These are phyloP conservation scores for Smutsia gigantea DNA, from an alignment of 2,797 vertebrate species.

Conservation along the genomic window DNA sequence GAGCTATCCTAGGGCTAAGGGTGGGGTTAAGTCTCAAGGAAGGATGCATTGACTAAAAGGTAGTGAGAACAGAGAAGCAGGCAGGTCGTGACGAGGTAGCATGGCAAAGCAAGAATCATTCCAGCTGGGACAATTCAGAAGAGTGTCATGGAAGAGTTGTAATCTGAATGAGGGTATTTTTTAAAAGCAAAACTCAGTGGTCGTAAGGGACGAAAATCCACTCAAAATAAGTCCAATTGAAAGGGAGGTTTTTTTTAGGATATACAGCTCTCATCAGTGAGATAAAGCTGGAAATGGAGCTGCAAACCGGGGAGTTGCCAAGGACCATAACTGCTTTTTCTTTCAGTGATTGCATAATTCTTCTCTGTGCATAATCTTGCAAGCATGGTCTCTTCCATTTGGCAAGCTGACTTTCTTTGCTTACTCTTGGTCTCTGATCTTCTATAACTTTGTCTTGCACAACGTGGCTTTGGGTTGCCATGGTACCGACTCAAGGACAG, in stretches of 20 bases:
- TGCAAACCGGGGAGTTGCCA: not conserved
- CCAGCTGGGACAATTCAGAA: not conserved
- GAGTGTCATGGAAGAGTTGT: not conserved
- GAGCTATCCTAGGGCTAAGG: not conserved
- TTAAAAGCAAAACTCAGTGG: constrained; percentile 24
- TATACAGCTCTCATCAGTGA: not conserved
- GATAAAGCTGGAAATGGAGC: not conserved
- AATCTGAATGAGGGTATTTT: not conserved
- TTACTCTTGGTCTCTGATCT: not conserved
- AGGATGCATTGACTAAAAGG: not conserved
- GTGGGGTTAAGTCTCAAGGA: not conserved
- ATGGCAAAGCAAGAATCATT: not conserved
- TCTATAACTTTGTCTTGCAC: not conserved
- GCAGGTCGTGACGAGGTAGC: not conserved
- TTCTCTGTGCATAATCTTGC: not conserved
- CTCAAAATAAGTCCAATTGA: not conserved
- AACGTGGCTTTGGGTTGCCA: not conserved
- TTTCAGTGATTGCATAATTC: not conserved
- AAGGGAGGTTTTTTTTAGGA: constrained; percentile 37
- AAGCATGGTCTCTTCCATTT: not conserved
- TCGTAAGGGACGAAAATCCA: not conserved
- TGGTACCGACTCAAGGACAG: not conserved
- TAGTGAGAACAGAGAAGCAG: not conserved
- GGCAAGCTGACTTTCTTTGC: not conserved
- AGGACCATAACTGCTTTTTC: not conserved